Conservation (phyloP, 2,888 invertebrate species). For the Patella pellucida region DNA sequence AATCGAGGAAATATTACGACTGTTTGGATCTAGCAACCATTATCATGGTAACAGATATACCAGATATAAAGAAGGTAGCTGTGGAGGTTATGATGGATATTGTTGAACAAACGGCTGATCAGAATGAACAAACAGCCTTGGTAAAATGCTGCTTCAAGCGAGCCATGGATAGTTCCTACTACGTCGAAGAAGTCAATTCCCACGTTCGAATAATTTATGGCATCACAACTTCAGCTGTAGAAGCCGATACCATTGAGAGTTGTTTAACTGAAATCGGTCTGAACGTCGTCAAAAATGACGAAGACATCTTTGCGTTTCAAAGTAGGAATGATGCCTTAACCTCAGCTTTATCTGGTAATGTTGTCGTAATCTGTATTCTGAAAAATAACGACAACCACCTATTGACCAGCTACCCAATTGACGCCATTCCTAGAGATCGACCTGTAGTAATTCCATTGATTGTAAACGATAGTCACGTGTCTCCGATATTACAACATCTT, state of each 20-base stretch:
- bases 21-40: not conserved
- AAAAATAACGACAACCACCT: not conserved
- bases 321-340: not conserved
- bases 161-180: not conserved
- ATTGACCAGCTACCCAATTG: not conserved
- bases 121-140: not conserved
- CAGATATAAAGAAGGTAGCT: not conserved
- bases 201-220: not conserved
- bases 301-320: not conserved
- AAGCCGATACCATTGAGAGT: not conserved
- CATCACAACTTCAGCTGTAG: not conserved
- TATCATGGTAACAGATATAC: not conserved
- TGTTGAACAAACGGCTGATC: not conserved
- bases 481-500: not conserved
- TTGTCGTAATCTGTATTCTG: not conserved
- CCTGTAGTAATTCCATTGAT: not conserved
- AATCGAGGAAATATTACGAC: not conserved
- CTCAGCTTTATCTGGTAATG: not conserved
- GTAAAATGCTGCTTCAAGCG: not conserved
- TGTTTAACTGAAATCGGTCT: not conserved
- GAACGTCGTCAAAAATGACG: not conserved
- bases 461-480: not conserved
- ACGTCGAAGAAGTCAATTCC: not conserved
- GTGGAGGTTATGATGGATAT: not conserved
- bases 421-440: not conserved